Percentiles rank a stretch among this genome's conserved stretches.
phyloP scores from a whole-genome alignment of 2,113 vertebrate genomes.

The Perca schrenkii region DNA sequence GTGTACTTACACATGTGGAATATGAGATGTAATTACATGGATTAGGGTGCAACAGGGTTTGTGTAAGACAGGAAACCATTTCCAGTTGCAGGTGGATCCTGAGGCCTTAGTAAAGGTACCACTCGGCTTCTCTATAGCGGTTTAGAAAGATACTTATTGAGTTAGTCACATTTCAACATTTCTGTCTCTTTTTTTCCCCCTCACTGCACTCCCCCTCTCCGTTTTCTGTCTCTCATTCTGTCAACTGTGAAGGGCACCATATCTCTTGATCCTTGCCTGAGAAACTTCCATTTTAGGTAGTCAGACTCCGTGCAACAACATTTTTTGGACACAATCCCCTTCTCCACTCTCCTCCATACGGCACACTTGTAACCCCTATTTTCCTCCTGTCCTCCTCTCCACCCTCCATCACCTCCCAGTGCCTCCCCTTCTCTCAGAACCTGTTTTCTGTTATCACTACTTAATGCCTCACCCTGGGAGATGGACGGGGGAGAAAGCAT shows the following conservation, averaged over 20 bases:
- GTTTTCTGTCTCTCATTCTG: slow-evolving; percentile 70
- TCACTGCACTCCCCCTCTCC: slow-evolving; percentile 73
- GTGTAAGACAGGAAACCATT: slow-evolving; percentile 80
- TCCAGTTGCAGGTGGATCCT: slow-evolving; percentile 78
- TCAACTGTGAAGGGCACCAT: slow-evolving; percentile 88
- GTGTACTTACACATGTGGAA: slow-evolving; percentile 78
- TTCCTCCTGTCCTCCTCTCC: slow-evolving; percentile 75
- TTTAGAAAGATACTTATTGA: slow-evolving; percentile 72
- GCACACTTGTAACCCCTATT: slow-evolving; percentile 74
- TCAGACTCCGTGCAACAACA: slow-evolving; percentile 77
- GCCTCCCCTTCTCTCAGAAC: slow-evolving; percentile 89
- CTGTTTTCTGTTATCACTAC: slow-evolving; percentile 98
- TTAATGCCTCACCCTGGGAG: slow-evolving; percentile 93
- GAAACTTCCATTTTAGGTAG: slow-evolving; percentile 97
- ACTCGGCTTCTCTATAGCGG: slow-evolving; percentile 45
- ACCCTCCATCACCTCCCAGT: slow-evolving; percentile 73
- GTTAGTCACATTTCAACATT: slow-evolving; percentile 71
- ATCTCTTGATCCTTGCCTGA: slow-evolving; percentile 88
- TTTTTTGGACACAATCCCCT: slow-evolving; percentile 88
- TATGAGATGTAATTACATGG: slow-evolving; percentile 79
- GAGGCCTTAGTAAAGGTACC: slow-evolving; percentile 68
- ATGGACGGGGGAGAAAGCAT: slow-evolving; percentile 87
- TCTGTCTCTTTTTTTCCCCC: slow-evolving; percentile 57
- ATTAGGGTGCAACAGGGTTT: slow-evolving; percentile 76
- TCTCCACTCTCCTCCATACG: slow-evolving; percentile 73